Conservation (phyloP, 2,888 invertebrate genomes). For the Diaprepes abbreviatus region DNA sequence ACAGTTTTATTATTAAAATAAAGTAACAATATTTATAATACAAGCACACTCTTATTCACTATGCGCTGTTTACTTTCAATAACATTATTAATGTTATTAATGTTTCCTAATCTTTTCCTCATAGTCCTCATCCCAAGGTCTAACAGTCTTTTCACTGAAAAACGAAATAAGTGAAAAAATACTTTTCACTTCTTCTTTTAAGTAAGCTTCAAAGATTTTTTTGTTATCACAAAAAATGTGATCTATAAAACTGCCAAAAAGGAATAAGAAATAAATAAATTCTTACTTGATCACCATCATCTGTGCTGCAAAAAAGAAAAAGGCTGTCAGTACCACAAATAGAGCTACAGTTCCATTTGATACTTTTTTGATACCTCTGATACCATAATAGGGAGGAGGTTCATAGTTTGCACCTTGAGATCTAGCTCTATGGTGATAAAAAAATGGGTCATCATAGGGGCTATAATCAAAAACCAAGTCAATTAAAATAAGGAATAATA, state of each 20-base stretch:
- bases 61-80: too few species aligned
- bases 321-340: slow-evolving; percentile 71
- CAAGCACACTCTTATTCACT: too few species aligned
- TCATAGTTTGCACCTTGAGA: slow-evolving; percentile 58
- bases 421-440: slow-evolving; percentile 65
- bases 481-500: too few species aligned
- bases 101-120: too few species aligned
- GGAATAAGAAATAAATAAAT: background rate
- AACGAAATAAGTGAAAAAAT: background rate
- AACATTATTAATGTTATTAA: too few species aligned
- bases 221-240: too few species aligned
- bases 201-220: too few species aligned
- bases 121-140: background rate
- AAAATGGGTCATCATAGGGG: slow-evolving; percentile 62
- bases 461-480: slow-evolving; percentile 35
- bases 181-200: background rate
- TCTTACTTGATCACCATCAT: slow-evolving; percentile 73
- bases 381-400: slow-evolving; percentile 74
- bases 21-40: too few species aligned
- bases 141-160: background rate
- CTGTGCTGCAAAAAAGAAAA: slow-evolving; percentile 74
- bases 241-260: too few species aligned
- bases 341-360: slow-evolving; percentile 75
- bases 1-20: too few species aligned
- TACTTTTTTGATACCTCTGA: slow-evolving; percentile 72